Conservation (phyloP, 1,140 invertebrate species). For the Cyclina sinensis region DNA sequence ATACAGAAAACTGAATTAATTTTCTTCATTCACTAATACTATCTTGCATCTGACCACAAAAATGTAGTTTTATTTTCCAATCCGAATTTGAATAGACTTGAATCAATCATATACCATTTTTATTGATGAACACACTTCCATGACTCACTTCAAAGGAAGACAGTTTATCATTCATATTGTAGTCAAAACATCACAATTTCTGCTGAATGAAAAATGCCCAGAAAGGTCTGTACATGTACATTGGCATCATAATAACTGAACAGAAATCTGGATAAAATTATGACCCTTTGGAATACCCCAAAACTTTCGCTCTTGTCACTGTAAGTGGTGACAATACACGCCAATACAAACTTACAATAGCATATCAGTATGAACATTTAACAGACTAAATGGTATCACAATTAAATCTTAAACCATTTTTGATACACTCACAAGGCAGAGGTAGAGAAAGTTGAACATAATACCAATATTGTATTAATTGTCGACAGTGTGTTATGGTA, state of each 20-base stretch:
- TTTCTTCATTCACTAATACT: conserved; percentile 5
- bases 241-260: no score
- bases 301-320: neutral
- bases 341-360: conserved; percentile 12
- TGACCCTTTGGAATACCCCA: no score
- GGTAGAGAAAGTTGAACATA: conserved; percentile 40
- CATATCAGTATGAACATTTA: conserved; percentile 4
- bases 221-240: no score
- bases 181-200: no score
- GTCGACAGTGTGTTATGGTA: conserved; percentile 4
- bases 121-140: neutral
- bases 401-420: conserved; percentile 33
- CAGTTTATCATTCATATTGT: no score
- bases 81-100: neutral
- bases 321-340: neutral
- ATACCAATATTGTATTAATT: conserved; percentile 40
- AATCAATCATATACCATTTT: neutral
- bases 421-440: conserved; percentile 1
- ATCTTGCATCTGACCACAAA: neutral
- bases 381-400: conserved; percentile 29
- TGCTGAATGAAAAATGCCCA: no score
- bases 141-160: no score
- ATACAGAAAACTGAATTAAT: neutral
- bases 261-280: no score
- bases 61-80: conserved; percentile 14